phyloP scores from a whole-genome alignment of 2,113 vertebrate genomes.

The Salvelinus alpinus region DNA sequence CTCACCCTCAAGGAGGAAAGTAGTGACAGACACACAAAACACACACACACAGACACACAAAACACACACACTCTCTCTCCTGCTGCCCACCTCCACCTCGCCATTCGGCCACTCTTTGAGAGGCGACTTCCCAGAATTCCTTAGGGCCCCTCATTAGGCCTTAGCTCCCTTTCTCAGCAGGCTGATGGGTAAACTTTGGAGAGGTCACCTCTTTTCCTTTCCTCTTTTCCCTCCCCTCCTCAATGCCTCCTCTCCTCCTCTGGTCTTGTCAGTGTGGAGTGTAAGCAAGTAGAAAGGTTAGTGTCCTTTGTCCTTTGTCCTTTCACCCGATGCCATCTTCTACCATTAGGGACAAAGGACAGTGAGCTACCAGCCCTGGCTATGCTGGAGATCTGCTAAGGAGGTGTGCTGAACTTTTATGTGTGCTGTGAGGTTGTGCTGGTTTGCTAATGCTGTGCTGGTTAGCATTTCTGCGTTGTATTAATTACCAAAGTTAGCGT shows the following conservation, averaged over 20 bases:
- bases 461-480: too few relatives aligned
- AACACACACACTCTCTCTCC: slow-evolving; percentile 22
- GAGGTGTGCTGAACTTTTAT: too few relatives aligned
- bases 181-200: slow-evolving; percentile 73
- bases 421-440: too few relatives aligned
- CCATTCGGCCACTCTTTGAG: slow-evolving; percentile 63
- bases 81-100: slow-evolving; percentile 47
- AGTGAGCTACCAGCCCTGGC: slow-evolving; percentile 35
- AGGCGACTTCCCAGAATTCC: slow-evolving; percentile 68
- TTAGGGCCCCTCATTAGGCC: slow-evolving; percentile 74
- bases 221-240: slow-evolving; percentile 49
- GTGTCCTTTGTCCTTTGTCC: too few relatives aligned
- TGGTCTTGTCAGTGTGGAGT: slow-evolving; percentile 63
- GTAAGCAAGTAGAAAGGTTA: slow-evolving; percentile 80
- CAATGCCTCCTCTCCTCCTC: slow-evolving; percentile 45
- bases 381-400: slow-evolving; percentile 21
- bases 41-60: slow-evolving; percentile 34
- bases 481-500: too few relatives aligned
- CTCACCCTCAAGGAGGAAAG: slow-evolving; percentile 19
- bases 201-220: slow-evolving; percentile 70
- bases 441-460: too few relatives aligned
- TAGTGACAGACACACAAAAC: slow-evolving; percentile 40
- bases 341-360: slow-evolving; percentile 68
- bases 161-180: slow-evolving; percentile 52
- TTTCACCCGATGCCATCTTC: slow-evolving; percentile 55